Conservation (phyloP, 2,888 invertebrate genomes). For the Oscheius myriophilus region DNA sequence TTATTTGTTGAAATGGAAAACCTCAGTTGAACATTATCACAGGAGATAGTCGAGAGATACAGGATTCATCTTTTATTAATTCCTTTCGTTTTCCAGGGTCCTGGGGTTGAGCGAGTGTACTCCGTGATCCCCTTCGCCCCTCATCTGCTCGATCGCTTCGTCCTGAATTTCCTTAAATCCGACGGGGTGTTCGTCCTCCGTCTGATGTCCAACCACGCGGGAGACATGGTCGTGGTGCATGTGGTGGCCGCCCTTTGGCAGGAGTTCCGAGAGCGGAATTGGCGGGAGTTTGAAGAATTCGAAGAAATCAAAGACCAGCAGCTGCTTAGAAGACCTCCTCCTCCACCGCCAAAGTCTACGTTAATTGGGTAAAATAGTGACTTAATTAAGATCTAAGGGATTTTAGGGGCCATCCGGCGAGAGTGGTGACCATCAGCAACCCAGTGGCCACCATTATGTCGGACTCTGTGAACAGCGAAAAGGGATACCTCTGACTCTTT, state of each 20-base stretch:
- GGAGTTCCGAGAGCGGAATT: constrained; percentile 55
- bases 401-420: constrained; percentile 21
- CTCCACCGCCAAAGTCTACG: not conserved
- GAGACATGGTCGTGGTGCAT: constrained; percentile 62
- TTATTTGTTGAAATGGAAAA: no score
- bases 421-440: constrained; percentile 39
- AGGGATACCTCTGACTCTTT: constrained; percentile 30
- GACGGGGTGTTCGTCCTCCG: constrained; percentile 69
- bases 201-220: constrained; percentile 69
- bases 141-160: constrained; percentile 63
- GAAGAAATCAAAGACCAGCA: constrained; percentile 55
- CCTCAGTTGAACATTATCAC: no score
- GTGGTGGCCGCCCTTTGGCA: constrained; percentile 49
- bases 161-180: constrained; percentile 61
- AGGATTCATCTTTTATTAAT: no score
- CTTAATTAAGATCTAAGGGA: not conserved
- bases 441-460: constrained; percentile 41
- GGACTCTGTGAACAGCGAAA: constrained; percentile 36
- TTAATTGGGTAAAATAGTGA: constrained; percentile 20
- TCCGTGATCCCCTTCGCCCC: constrained; percentile 61
- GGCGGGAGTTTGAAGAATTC: constrained; percentile 65
- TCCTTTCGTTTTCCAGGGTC: no score
- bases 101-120: constrained; percentile 44
- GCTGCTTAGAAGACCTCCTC: not conserved
- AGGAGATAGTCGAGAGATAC: no score